Base-by-base conservation (phyloP, 2,113 vertebrate species). In the Spea bombifrons region DNA sequence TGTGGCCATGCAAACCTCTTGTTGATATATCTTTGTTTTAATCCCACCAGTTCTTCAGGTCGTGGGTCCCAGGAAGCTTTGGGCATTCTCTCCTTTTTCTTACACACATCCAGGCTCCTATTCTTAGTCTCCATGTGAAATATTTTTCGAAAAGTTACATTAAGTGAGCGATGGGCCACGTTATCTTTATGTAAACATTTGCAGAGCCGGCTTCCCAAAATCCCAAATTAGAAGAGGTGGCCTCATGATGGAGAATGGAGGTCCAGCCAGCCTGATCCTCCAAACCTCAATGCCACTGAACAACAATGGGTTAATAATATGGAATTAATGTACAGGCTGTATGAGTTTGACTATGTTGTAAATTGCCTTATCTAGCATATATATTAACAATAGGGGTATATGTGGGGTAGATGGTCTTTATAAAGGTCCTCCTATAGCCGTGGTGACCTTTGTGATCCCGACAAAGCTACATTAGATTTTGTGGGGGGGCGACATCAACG, bases 141-240 rank as follows among this genome's bases (percentile, higher is more conserved):
- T 17, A 55, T 52, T 52, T 15, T 2, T 30, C 30, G 47, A 53
- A n/a, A 30, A 71, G 49, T 16, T 59, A 57, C 59, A n/a, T 61
- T 67, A 5, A 55, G 16, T 80, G 65, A 79, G 45, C 66, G 63
- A 73, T 79, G 77, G 70, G 61, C 73, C 57, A 79, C 12, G 63
- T 67, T 79, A 79, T 79, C 70, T 57, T 53, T 79, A 66, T 64
- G 63, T 74, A 80, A 80, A 80, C 66, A 80, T 59, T 59, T 48
- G 12, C 7, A 5, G 7, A 73, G 16, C 15, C 13, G 49, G 66
- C 8, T 80, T 73, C 71, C 71, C 78, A 80, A 44, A 74, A 74
- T 16, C 65, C 2, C 5, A 5, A 64, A 30, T 45, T 15, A 46
- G 16, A 71, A 53, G 66, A 70, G 45, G 45, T 48, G 66, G 48